Evolutionary conservation across 2,113 vertebrate genomes (phyloP).

Genomic region (Clarias magur): DNA sequence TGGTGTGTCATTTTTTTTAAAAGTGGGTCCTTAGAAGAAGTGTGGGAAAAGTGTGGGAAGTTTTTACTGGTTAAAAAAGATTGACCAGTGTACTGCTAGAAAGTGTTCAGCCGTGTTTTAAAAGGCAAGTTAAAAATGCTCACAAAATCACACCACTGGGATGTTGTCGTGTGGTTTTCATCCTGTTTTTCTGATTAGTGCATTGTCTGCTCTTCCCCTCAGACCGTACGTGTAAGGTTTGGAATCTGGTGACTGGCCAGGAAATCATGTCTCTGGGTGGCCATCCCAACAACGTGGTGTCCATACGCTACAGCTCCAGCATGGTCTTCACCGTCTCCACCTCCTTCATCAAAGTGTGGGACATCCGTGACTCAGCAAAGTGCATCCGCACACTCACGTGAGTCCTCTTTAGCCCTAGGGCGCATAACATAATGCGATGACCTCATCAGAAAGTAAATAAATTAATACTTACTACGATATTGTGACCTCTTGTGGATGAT

Average conservation of each 20-base stretch:
- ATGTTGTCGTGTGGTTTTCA: background rate
- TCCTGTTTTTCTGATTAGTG: background rate
- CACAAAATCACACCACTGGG: background rate
- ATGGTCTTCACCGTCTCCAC: conserved; percentile 96
- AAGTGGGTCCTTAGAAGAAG: too few relatives aligned
- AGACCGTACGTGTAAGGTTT: conserved; percentile 98
- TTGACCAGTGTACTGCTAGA: too few relatives aligned
- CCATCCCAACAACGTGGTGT: conserved; percentile 90
- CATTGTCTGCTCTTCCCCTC: conserved; percentile 14
- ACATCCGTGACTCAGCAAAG: conserved; percentile 95
- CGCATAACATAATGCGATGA: background rate
- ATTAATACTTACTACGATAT: background rate
- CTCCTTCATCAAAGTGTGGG: conserved; percentile 97
- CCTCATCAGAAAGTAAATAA: background rate
- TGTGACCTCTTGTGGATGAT: background rate
- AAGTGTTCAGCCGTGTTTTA: background rate
- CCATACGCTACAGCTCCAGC: conserved; percentile 93
- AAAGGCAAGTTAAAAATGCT: background rate
- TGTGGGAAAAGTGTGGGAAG: too few relatives aligned
- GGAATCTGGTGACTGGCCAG: conserved; percentile 97
- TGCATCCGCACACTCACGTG: conserved; percentile 93
- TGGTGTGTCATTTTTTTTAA: too few relatives aligned
- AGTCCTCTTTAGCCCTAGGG: conserved; percentile 63
- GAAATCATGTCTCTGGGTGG: conserved; percentile 91
- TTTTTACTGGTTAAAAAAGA: too few relatives aligned